Evolutionary conservation across 2,888 invertebrate species (phyloP).

Genomic region (Orthosia gracilis): DNA sequence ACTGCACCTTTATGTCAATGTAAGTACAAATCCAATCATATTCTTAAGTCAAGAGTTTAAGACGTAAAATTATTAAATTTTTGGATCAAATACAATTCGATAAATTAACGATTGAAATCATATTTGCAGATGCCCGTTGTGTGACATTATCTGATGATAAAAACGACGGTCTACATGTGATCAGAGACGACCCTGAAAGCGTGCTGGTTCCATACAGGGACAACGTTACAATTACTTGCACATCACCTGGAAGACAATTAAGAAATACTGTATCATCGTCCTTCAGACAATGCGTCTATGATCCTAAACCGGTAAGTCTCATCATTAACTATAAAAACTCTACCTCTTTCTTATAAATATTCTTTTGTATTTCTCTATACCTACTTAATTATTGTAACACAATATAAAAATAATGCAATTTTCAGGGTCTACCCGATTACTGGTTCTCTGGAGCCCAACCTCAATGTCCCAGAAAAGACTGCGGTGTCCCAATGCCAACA

Average conservation of each 20-base stretch:
- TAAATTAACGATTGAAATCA: background rate
- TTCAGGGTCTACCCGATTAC: constrained; percentile 95
- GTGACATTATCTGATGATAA: constrained; percentile 97
- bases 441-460: constrained; percentile 97
- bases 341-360: background rate
- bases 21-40: constrained; percentile 88
- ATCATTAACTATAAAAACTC: background rate
- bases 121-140: constrained; percentile 95
- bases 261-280: constrained; percentile 95
- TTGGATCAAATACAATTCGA: background rate
- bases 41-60: background rate
- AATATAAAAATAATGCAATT: background rate
- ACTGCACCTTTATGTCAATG: constrained; percentile 98
- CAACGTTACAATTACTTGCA: constrained; percentile 96
- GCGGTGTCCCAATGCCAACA: constrained; percentile 97
- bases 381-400: background rate
- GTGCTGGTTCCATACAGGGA: constrained; percentile 97
- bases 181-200: constrained; percentile 95
- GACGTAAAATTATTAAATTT: background rate
- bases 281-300: constrained; percentile 98
- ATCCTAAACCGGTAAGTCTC: constrained; percentile 94
- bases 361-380: background rate
- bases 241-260: constrained; percentile 94
- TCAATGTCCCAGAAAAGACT: constrained; percentile 97
- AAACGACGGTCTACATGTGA: constrained; percentile 95